Conservation (phyloP, 2,113 vertebrate genomes). For the Butorides virescens region DNA sequence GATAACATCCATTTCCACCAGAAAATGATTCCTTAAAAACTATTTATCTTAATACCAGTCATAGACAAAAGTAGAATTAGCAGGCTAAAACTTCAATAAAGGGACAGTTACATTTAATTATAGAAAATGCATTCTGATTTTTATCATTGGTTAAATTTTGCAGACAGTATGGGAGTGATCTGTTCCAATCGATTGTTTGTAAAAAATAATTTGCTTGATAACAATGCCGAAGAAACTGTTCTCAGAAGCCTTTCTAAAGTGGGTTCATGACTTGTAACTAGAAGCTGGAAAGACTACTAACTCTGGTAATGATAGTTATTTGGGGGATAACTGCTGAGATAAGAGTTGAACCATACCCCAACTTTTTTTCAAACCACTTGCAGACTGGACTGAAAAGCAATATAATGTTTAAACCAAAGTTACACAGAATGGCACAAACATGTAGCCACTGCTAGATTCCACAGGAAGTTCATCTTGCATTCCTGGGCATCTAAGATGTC, state of each 20-base stretch:
- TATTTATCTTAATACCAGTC: background rate
- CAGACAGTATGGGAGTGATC: background rate
- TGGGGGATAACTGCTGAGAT: background rate
- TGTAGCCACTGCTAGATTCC: background rate
- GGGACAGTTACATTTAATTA: background rate
- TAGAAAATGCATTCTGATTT: background rate
- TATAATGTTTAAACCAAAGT: background rate
- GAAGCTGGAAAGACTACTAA: background rate
- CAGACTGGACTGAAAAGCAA: background rate
- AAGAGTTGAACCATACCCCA: background rate
- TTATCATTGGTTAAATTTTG: background rate
- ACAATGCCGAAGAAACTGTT: background rate
- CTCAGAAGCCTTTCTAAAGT: background rate
- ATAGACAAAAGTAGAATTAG: background rate
- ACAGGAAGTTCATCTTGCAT: background rate
- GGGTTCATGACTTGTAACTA: background rate
- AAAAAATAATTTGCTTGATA: background rate
- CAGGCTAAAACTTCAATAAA: background rate
- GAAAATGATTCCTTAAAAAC: background rate
- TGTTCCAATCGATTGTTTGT: background rate
- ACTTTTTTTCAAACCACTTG: background rate
- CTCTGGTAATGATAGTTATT: background rate
- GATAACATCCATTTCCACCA: background rate
- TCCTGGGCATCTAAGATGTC: background rate
- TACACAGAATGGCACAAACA: background rate